Evolutionary conservation across 2,888 invertebrate species (phyloP).

Genomic region (Eremobia ochroleuca): DNA sequence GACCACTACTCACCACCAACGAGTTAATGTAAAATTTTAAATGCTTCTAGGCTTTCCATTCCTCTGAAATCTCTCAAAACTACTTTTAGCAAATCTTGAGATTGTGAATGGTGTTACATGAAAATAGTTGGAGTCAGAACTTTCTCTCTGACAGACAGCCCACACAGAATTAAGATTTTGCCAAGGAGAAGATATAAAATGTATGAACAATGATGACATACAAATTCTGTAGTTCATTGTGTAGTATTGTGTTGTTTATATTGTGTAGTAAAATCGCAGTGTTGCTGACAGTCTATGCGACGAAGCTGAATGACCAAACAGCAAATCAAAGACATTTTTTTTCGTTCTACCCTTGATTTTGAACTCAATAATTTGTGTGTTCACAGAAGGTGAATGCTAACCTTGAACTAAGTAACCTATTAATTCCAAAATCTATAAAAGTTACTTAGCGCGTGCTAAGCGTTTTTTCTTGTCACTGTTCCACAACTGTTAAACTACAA

Average conservation of each 20-base stretch:
- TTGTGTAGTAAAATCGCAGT: too few relatives aligned
- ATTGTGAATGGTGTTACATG: slow-evolving; percentile 31
- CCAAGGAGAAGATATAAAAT: slow-evolving; percentile 17
- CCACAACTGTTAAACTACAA: not conserved
- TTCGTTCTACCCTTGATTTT: not conserved
- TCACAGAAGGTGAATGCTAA: not conserved
- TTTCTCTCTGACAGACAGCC: slow-evolving; percentile 41
- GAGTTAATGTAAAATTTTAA: not conserved
- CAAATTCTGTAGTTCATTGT: not conserved
- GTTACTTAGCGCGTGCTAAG: not conserved
- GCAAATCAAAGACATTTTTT: not conserved
- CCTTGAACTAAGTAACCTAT: not conserved
- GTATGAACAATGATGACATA: not conserved
- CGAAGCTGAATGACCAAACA: not conserved
- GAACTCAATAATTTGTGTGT: not conserved
- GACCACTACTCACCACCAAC: too few relatives aligned
- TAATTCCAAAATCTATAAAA: not conserved
- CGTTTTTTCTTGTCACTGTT: too few relatives aligned
- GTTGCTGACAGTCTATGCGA: not conserved
- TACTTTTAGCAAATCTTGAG: not conserved
- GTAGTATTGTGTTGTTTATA: too few relatives aligned
- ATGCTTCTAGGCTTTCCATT: not conserved
- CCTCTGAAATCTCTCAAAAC: not conserved
- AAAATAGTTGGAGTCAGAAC: slow-evolving; percentile 39
- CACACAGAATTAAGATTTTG: slow-evolving; percentile 38